These are phyloP conservation scores for Atta cephalotes DNA, from an alignment of 1,140 invertebrate species.

Conservation along the genomic window DNA sequence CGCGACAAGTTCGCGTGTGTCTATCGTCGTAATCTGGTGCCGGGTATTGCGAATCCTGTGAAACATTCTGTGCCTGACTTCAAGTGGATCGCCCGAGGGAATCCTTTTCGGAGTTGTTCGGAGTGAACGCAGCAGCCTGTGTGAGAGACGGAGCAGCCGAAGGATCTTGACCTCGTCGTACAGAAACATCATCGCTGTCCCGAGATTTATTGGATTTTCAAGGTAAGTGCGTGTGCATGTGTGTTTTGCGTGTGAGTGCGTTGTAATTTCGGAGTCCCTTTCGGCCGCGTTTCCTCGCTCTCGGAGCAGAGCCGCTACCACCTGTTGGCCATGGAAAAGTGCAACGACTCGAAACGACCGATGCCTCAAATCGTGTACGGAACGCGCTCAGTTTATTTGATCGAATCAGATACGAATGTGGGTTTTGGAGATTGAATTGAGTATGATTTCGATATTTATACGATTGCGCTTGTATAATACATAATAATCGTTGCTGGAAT, in stretches of 20 bases:
- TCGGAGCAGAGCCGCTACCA: constrained; percentile 47
- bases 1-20: constrained; percentile 34
- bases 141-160: background rate
- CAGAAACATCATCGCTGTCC: background rate
- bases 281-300: constrained; percentile 37
- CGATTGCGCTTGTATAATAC: background rate
- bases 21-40: background rate
- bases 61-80: constrained; percentile 54
- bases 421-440: background rate
- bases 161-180: background rate
- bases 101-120: background rate
- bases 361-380: constrained; percentile 24
- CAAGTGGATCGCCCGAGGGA: constrained; percentile 4
- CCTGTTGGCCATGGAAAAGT: constrained; percentile 68
- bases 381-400: constrained; percentile 28
- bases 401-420: background rate
- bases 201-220: constrained; percentile 3
- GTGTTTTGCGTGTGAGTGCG: too few species aligned
- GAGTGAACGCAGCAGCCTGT: background rate
- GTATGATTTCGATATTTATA: background rate
- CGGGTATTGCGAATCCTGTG: constrained; percentile 12
- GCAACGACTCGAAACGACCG: constrained; percentile 40
- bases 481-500: background rate
- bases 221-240: constrained; percentile 4
- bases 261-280: constrained; percentile 30